A percentile compares a stretch with the other conserved stretches of the same genome.
These are phyloP conservation scores for Protonibea diacanthus DNA, from an alignment of 2,797 vertebrate species.

Conservation along the genomic window DNA sequence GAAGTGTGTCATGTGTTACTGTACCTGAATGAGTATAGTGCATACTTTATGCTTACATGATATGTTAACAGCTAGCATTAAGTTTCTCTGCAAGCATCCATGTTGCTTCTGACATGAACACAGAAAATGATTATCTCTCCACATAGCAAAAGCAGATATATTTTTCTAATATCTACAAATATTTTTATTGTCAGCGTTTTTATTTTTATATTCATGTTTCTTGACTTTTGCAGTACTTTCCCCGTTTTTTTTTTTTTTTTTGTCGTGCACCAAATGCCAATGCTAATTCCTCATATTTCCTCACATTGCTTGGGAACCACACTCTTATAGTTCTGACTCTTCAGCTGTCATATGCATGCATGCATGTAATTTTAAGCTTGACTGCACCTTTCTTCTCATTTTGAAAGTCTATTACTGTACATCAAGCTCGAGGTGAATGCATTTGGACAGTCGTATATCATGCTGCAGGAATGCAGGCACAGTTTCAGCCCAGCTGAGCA, in stretches of 20 bases:
- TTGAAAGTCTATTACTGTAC: background rate
- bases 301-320: background rate
- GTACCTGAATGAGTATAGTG: background rate
- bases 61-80: background rate
- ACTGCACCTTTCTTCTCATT: conserved; percentile 6
- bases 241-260: background rate
- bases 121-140: no score
- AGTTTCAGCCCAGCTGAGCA: background rate
- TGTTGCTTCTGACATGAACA: background rate
- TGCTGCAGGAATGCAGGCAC: background rate
- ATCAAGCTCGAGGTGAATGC: background rate
- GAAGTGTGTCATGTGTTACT: conserved; percentile 1
- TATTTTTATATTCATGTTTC: background rate
- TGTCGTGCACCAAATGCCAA: background rate
- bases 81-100: background rate
- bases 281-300: background rate
- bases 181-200: background rate
- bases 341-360: background rate
- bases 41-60: background rate
- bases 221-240: background rate
- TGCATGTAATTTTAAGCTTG: background rate
- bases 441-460: background rate
- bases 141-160: background rate
- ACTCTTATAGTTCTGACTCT: background rate
- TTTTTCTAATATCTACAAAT: background rate